Evolutionary conservation across 2,113 vertebrate genomes (phyloP), one percentile per base, ranked within the genome.

Genomic region (Petroica traversi): DNA sequence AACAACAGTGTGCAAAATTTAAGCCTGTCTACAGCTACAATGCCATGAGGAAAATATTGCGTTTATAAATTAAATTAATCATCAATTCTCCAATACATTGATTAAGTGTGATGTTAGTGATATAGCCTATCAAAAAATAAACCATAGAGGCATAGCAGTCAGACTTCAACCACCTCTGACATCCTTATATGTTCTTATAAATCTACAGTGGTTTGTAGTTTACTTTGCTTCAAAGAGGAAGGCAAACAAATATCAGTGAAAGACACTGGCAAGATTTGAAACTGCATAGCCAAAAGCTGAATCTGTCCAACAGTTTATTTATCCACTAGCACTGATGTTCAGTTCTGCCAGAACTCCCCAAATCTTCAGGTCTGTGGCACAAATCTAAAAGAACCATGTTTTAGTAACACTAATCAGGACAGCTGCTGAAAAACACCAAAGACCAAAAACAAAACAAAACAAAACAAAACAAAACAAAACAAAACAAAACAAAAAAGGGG

Each of bases 391-490:
- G 49, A 90, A 28, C 4, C 26, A 6, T 2, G 3, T 41, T 87
- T 83, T 73, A 73, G 61, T 87, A 81, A 89, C 14, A 9, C 22
- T 73, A 36, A 66, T 46, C 80, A 71, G 46, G 29, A 54, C n/a
- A 83, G 82, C 54, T 95, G 67, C 62, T 84, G 63, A 87, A 92
- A 93, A 92, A 88, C 29, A 85, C 81, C 78, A 49, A 81, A 68
- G 46, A 46, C 29, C 10, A 15, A 61, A 80, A 91, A 80, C 48
- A 1, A 82, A 94, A 85, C 69, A 88, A n/a, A n/a, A n/a, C n/a
- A n/a, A n/a, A n/a, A n/a, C n/a, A n/a, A n/a, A n/a, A n/a, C n/a
- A n/a, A n/a, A n/a, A n/a, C n/a, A n/a, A n/a, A n/a, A n/a, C n/a
- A n/a, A n/a, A n/a, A n/a, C n/a, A n/a, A n/a, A n/a, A n/a, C n/a